phyloP scores from a whole-genome alignment of 2,888 invertebrate genomes.

The Scaptomyza caliginosa region DNA sequence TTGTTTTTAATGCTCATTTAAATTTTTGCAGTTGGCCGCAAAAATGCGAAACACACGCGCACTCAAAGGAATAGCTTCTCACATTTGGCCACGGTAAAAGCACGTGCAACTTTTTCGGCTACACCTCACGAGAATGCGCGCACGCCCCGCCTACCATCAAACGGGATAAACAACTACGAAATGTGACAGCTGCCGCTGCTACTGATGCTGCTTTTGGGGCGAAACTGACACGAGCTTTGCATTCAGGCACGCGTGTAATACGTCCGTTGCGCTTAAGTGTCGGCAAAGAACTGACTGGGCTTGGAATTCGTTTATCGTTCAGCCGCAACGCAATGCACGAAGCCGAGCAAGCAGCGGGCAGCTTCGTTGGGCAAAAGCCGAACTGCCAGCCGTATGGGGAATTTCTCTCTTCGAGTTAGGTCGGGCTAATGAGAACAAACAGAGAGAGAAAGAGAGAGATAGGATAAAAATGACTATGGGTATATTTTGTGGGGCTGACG shows the following conservation, averaged over 20 bases:
- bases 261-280: conserved; percentile 44
- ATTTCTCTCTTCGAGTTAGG: conserved; percentile 50
- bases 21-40: conserved; percentile 37
- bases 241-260: conserved; percentile 28
- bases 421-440: conserved; percentile 14
- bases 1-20: conserved; percentile 30
- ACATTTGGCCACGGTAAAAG: conserved; percentile 38
- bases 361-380: conserved; percentile 11
- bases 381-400: conserved; percentile 43
- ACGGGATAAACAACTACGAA: conserved; percentile 12
- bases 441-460: not conserved
- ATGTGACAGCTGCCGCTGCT: conserved; percentile 1
- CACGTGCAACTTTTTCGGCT: conserved; percentile 56
- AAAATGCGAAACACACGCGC: conserved; percentile 44
- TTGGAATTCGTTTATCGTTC: not conserved
- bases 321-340: not conserved
- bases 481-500: conserved; percentile 43
- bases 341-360: not conserved
- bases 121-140: conserved; percentile 24
- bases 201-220: not conserved
- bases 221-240: conserved; percentile 2
- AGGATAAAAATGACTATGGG: conserved; percentile 11
- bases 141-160: conserved; percentile 19
- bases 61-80: conserved; percentile 47
- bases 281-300: conserved; percentile 45